phyloP scores from a whole-genome alignment of 2,888 invertebrate genomes.

The Pyralis farinalis region DNA sequence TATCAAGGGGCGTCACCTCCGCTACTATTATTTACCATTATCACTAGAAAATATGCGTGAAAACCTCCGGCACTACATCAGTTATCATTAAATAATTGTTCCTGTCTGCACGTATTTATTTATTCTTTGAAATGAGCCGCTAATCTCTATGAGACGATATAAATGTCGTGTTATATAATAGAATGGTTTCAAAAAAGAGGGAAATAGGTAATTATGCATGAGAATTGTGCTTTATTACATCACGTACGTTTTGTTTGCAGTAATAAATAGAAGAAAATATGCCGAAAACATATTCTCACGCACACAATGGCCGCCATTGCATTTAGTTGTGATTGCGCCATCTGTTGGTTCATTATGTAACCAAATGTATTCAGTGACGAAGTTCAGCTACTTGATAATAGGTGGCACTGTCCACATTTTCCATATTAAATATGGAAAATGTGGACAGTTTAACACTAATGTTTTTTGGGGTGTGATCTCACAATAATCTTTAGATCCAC shows the following conservation, averaged over 20 bases:
- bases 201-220: constrained; percentile 23
- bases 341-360: constrained; percentile 33
- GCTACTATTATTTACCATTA: too few relatives aligned
- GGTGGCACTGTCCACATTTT: constrained; percentile 43
- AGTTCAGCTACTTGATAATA: constrained; percentile 24
- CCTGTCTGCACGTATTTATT: too few relatives aligned
- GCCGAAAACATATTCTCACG: constrained; percentile 29
- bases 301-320: constrained; percentile 15
- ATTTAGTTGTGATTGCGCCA: constrained; percentile 39
- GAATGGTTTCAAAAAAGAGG: constrained; percentile 19
- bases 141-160: too few relatives aligned
- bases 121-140: too few relatives aligned
- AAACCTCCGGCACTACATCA: too few relatives aligned
- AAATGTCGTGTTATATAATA: constrained; percentile 18
- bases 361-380: constrained; percentile 20
- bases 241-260: constrained; percentile 22
- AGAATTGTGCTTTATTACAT: constrained; percentile 24
- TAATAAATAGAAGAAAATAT: constrained; percentile 26
- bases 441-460: too few relatives aligned
- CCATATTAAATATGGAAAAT: too few relatives aligned
- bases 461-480: too few relatives aligned
- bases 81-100: too few relatives aligned
- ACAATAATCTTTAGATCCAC: too few relatives aligned
- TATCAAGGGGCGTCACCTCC: too few relatives aligned
- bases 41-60: too few relatives aligned